These are phyloP conservation scores for Falco concolor DNA, from an alignment of 2,797 vertebrate genomes.

Conservation along the genomic window DNA sequence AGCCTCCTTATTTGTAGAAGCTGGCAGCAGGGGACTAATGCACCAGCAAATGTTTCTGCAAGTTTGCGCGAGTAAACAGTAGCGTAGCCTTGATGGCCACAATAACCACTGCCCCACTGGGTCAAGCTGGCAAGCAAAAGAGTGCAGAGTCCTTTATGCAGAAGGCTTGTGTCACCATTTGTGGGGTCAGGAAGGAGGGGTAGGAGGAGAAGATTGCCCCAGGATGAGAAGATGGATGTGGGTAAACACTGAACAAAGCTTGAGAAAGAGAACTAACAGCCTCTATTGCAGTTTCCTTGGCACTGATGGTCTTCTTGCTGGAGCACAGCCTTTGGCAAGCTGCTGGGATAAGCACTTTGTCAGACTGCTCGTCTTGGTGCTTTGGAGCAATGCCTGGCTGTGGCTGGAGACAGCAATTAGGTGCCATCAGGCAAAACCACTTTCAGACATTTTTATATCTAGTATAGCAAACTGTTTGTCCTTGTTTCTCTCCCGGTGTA, in stretches of 20 bases:
- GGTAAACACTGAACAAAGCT: background rate
- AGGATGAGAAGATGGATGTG: background rate
- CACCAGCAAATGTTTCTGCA: background rate
- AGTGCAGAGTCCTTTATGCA: background rate
- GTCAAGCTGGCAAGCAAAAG: background rate
- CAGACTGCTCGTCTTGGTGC: background rate
- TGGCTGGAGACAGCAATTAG: background rate
- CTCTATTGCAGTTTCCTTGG: background rate
- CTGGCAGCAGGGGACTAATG: background rate
- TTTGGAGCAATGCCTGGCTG: background rate
- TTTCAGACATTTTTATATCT: background rate
- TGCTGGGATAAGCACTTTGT: background rate
- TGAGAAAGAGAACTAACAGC: background rate
- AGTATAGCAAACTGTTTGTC: background rate
- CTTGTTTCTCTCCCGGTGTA: background rate
- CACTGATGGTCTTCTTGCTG: background rate
- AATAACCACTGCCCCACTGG: background rate
- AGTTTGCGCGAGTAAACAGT: background rate
- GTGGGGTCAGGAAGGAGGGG: fast-evolving
- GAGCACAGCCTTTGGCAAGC: background rate
- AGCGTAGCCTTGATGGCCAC: background rate
- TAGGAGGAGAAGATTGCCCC: background rate
- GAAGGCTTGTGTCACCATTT: background rate
- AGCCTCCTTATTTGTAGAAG: background rate
- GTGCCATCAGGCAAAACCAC: background rate